Conservation (phyloP, 2,113 vertebrate species). For the Sigmodon hispidus region DNA sequence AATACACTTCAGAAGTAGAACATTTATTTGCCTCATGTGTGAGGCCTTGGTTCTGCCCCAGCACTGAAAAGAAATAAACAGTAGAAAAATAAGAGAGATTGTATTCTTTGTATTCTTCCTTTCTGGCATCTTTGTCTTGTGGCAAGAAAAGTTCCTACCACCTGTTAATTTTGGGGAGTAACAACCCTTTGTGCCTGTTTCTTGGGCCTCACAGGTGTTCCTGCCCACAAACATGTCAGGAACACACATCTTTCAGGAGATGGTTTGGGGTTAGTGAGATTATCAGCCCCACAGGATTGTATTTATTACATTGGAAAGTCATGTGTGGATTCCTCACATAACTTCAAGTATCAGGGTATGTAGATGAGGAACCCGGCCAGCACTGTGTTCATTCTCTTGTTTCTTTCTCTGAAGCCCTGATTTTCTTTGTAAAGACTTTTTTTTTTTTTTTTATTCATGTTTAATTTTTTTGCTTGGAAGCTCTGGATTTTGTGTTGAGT, state of each 20-base stretch:
- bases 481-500: background rate
- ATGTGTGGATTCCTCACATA: background rate
- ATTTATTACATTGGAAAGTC: background rate
- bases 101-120: background rate
- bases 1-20: background rate
- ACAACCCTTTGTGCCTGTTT: background rate
- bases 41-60: background rate
- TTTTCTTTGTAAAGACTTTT: background rate
- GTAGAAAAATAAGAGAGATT: rapidly evolving
- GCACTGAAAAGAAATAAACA: background rate
- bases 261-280: background rate
- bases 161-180: background rate
- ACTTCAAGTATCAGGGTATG: background rate
- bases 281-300: no score
- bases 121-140: rapidly evolving
- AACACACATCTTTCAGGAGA: background rate
- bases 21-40: background rate
- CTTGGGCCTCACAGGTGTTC: background rate
- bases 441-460: background rate
- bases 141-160: background rate
- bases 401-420: background rate
- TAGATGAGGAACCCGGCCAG: background rate
- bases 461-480: background rate
- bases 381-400: background rate
- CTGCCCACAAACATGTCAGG: background rate